These are phyloP conservation scores for Omphaloscelis lunosa DNA, from an alignment of 2,888 invertebrate genomes.

Conservation along the genomic window DNA sequence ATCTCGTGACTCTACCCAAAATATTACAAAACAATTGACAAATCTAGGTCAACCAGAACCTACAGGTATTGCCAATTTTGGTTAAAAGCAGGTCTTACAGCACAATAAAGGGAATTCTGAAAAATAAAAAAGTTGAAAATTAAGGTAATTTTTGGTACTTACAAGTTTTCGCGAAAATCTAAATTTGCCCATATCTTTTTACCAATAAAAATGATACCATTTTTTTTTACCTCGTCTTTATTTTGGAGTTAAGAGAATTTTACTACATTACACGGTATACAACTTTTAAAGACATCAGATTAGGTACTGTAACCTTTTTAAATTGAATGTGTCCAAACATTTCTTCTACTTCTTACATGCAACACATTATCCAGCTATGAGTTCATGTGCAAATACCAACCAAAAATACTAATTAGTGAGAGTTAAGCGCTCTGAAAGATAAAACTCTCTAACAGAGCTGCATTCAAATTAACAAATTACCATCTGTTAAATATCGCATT, in stretches of 20 bases:
- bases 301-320: neutral
- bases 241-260: conserved; percentile 6
- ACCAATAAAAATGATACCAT: too few species aligned
- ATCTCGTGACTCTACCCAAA: too few species aligned
- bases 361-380: neutral
- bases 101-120: too few species aligned
- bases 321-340: neutral
- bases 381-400: conserved; percentile 26
- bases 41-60: too few species aligned
- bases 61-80: too few species aligned
- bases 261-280: neutral
- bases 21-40: too few species aligned
- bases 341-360: neutral
- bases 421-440: conserved; percentile 57
- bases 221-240: conserved; percentile 6
- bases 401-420: conserved; percentile 58
- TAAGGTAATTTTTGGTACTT: too few species aligned
- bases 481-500: conserved; percentile 68
- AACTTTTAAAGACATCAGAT: neutral
- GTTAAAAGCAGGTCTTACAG: too few species aligned
- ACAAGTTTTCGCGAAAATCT: too few species aligned
- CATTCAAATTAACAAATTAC: conserved; percentile 67
- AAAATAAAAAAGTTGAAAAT: too few species aligned
- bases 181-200: too few species aligned
- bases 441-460: conserved; percentile 55